Evolutionary conservation across 1,140 invertebrate genomes (phyloP).

Genomic region (Drosophila ercepeae): DNA sequence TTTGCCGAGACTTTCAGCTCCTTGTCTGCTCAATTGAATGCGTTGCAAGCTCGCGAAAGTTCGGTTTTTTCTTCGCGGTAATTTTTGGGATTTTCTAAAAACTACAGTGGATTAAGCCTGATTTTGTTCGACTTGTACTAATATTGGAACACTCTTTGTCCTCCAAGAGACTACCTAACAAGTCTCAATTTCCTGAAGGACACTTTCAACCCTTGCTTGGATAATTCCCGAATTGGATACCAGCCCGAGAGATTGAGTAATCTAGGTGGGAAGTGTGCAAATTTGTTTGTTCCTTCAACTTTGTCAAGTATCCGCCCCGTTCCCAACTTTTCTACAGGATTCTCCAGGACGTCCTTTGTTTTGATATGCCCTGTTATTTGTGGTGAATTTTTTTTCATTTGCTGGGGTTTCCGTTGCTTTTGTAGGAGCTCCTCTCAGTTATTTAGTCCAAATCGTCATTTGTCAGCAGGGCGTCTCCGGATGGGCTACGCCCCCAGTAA

Average conservation of each 20-base stretch:
- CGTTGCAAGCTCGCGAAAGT: slow-evolving; percentile 24
- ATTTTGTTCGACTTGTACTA: background rate
- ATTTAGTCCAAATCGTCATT: slow-evolving; percentile 64
- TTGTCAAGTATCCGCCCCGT: slow-evolving; percentile 38
- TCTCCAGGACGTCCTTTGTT: slow-evolving; percentile 28
- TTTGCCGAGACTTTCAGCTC: slow-evolving; percentile 37
- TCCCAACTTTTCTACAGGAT: slow-evolving; percentile 14
- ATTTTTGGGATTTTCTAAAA: background rate
- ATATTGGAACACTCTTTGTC: background rate
- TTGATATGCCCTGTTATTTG: slow-evolving; percentile 43
- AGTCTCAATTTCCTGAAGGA: slow-evolving; percentile 15
- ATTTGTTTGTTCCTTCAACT: slow-evolving; percentile 18
- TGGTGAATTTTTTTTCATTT: slow-evolving; percentile 17
- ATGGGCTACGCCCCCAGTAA: slow-evolving; percentile 16
- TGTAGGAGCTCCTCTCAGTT: slow-evolving; percentile 32
- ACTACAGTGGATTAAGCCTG: background rate
- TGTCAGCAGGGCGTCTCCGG: slow-evolving; percentile 41
- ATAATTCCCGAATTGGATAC: slow-evolving; percentile 27
- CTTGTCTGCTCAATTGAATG: slow-evolving; percentile 46
- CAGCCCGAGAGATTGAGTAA: slow-evolving; percentile 11
- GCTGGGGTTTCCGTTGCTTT: slow-evolving; percentile 26
- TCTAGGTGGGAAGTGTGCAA: slow-evolving; percentile 8
- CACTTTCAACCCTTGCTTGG: slow-evolving; percentile 9
- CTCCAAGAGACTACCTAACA: background rate
- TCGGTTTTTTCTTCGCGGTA: slow-evolving; percentile 9